Base-by-base conservation (phyloP, 2,797 vertebrate species). In the Semaprochilodus insignis region DNA sequence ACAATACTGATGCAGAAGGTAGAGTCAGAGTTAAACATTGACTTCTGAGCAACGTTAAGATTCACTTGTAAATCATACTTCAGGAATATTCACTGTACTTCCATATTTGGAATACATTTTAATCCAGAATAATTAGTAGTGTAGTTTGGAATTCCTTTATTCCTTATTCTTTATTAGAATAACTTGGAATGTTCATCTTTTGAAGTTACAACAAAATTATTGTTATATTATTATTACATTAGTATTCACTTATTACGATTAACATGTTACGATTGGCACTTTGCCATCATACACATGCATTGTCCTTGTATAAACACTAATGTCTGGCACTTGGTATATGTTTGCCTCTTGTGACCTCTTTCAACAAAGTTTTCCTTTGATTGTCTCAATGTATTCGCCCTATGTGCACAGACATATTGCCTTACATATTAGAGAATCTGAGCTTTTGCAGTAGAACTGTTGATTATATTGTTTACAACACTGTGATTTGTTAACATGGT, bases 361-460 rank as follows among this genome's bases (percentile, higher is more conserved):
- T 62, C 13, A 62, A 62, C 19, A 81, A 69, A 19, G 21, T 31
- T 80, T 67, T 82, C 25, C 16, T 88, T 82, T 86, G 19, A 73
- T 40, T 88, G 40, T 23, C 54, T 62, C 21, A 3, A 36, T 67
- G 8, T 44, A 11, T 27, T 25, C 34, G n/a, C 2, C 40, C 17
- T 34, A 0, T 36, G 17, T 16, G 15, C 23, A 66, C 3, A 34
- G 16, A 66, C 31, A 21, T 36, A 15, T 27, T 34, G 27, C 6
- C 62, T 27, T 65, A 23, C 10, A 27, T 62, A 27, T 19, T 57
- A 21, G 19, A n/a, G 55, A 59, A 1, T 7, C 8, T n/a, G 7
- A 59, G 5, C 55, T 59, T 59, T 7, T n/a, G 19, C 54, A 15
- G 3, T 19, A 11, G 52, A 54, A 54, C 17, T 54, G 6, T 54